phyloP scores from a whole-genome alignment of 2,797 vertebrate species.

The Sebastolobus altivelis region DNA sequence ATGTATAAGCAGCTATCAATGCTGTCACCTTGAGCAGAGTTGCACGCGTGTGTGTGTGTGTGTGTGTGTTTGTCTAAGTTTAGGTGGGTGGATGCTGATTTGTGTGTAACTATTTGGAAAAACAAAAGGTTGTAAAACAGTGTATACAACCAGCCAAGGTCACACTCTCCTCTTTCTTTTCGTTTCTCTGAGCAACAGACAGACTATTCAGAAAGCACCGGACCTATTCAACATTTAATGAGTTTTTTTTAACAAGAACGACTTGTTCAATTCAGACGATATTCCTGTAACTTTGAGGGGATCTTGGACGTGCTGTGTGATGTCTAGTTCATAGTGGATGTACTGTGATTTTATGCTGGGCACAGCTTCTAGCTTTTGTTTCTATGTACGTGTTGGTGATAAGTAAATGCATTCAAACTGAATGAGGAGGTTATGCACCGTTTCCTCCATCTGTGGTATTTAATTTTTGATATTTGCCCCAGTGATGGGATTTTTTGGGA shows the following conservation, averaged over 20 bases:
- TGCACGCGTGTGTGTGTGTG: slow-evolving; percentile 5
- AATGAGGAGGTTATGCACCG: not conserved
- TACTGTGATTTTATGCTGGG: not conserved
- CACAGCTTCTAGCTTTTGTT: not conserved
- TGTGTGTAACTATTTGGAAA: slow-evolving; percentile 33
- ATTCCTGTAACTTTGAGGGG: not conserved
- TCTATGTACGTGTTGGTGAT: not conserved
- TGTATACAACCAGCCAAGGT: slow-evolving; percentile 51
- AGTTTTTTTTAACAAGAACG: not conserved
- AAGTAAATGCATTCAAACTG: not conserved
- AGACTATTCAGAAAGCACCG: not conserved
- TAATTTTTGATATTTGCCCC: not conserved
- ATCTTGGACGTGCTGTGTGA: not conserved
- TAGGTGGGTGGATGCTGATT: slow-evolving; percentile 3
- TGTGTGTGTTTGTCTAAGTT: slow-evolving; percentile 12
- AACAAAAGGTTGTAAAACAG: slow-evolving; percentile 43
- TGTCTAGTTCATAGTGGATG: not conserved
- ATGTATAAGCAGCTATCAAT: slow-evolving; percentile 74
- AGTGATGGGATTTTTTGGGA: not conserved
- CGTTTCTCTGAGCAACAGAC: slow-evolving; percentile 21
- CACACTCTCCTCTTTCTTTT: slow-evolving; percentile 14
- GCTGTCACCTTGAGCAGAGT: slow-evolving; percentile 71
- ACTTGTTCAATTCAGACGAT: not conserved
- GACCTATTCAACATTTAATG: not conserved
- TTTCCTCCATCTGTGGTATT: not conserved